Evolutionary conservation across 2,888 invertebrate genomes (phyloP).

Genomic region (Watsonalla cultraria): DNA sequence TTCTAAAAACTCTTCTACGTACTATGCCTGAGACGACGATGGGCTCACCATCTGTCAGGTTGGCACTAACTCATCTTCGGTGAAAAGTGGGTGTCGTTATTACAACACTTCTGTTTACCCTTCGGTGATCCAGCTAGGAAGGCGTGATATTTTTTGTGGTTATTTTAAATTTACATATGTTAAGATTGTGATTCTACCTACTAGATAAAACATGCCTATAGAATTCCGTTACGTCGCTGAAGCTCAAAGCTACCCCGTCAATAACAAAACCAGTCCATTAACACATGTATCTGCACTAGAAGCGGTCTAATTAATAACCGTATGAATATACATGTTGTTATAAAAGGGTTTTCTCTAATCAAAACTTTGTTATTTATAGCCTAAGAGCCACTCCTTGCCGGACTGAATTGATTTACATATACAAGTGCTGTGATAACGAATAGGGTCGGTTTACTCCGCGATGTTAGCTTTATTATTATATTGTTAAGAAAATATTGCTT

Average conservation of each 20-base stretch:
- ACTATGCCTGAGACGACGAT: too few species aligned
- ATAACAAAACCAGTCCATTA: slow-evolving; percentile 19
- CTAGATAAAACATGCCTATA: too few species aligned
- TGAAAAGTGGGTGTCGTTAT: too few species aligned
- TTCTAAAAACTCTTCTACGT: too few species aligned
- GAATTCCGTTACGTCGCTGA: too few species aligned
- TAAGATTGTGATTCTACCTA: too few species aligned
- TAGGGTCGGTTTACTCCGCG: slow-evolving; percentile 29
- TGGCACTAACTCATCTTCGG: too few species aligned
- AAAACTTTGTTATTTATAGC: slow-evolving; percentile 71
- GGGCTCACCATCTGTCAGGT: too few species aligned
- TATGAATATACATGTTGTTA: slow-evolving; percentile 64
- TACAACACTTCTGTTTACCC: too few species aligned
- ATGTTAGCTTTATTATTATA: slow-evolving; percentile 1
- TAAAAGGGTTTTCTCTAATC: slow-evolving; percentile 60
- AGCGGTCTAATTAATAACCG: slow-evolving; percentile 58
- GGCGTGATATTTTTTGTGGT: too few species aligned
- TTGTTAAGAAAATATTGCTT: neutral
- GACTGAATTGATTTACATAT: slow-evolving; percentile 60
- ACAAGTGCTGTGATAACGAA: slow-evolving; percentile 50
- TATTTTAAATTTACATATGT: too few species aligned
- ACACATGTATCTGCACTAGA: slow-evolving; percentile 22
- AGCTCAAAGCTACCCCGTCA: neutral
- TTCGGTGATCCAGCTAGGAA: too few species aligned
- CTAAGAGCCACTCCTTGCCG: slow-evolving; percentile 22